Evolutionary conservation across 2,113 vertebrate genomes (phyloP).

Genomic region (Pteruthius melanotis): DNA sequence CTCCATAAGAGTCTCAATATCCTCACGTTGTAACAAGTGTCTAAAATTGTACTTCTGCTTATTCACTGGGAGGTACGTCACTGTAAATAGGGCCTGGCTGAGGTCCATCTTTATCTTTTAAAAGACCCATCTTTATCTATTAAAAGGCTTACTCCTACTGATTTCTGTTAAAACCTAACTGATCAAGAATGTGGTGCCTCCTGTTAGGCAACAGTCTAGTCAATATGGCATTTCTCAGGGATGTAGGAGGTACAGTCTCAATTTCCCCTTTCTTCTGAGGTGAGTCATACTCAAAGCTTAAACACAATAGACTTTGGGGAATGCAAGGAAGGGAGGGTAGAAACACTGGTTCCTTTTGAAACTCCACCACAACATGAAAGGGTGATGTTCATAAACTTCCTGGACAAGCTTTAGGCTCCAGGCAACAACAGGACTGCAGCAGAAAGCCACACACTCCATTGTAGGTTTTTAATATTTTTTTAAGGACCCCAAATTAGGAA

Average conservation of each 20-base stretch:
- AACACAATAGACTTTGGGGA: not conserved
- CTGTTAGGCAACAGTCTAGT: not conserved
- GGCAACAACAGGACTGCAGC: not conserved
- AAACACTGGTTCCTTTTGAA: not conserved
- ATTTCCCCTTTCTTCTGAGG: not conserved
- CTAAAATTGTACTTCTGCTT: not conserved
- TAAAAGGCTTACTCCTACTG: not conserved
- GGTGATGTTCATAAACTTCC: not conserved
- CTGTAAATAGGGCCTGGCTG: not conserved
- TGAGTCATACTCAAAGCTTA: not conserved
- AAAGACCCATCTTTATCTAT: not conserved
- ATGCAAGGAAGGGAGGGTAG: not conserved
- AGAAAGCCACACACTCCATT: not conserved
- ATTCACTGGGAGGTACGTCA: not conserved
- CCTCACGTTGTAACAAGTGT: not conserved
- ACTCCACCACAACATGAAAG: not conserved
- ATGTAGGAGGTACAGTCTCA: not conserved
- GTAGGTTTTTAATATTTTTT: not conserved
- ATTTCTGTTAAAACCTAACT: not conserved
- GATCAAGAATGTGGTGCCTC: not conserved
- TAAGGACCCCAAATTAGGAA: not conserved
- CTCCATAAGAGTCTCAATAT: not conserved
- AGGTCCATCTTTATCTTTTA: not conserved
- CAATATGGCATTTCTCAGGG: not conserved
- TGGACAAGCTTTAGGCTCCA: not conserved